Evolutionary conservation across 92 coral and sea anemone genomes (phyloP), one percentile per base, ranked within the genome.

Genomic region (Phymanthus crucifer): DNA sequence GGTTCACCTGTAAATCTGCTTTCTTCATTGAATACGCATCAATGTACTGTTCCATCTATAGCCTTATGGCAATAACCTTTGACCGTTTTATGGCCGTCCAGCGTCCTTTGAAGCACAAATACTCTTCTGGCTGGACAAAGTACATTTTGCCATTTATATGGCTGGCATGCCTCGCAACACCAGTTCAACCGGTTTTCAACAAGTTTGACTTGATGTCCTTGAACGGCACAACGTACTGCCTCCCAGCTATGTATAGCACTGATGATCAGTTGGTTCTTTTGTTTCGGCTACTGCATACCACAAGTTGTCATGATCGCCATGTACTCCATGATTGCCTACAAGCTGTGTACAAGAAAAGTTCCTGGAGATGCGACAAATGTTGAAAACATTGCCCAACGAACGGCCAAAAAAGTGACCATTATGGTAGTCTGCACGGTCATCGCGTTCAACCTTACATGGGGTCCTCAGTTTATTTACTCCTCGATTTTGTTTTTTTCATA

Each of bases 21-120:
- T 19, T 17, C 8, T 56, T 52, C 46, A n/a, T 52, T 34, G 8
- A 16, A 1, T 0, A 16, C 3, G 45, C 37, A 0, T 31, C 79
- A 17, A 54, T 75, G 37, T 32, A 24, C 11, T 75, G 78, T 23
- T 77, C 83, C 58, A 47, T 84, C 23, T 77, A 52, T 32, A 84
- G 83, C 43, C 70, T 84, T 13, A 67, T 61, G 36, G 83, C 78
- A 16, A 70, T 84, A 24, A 77, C 83, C 40, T 18, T 56, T 67
- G 87, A 84, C 43, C 83, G 83, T 0, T 84, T 34, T 58, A 24
- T 84, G 83, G 83, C 83, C 10, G 83, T 84, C 6, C 23, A 34
- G 16, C 73, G 78, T 19, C 87, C 84, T 7, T 26, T 80, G 11
- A 71, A 35, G 40, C 78, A 79, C 77, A 35, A 54, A 9, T 52